Conservation (phyloP, 2,888 invertebrate species). For the Brachylomia viminalis region DNA sequence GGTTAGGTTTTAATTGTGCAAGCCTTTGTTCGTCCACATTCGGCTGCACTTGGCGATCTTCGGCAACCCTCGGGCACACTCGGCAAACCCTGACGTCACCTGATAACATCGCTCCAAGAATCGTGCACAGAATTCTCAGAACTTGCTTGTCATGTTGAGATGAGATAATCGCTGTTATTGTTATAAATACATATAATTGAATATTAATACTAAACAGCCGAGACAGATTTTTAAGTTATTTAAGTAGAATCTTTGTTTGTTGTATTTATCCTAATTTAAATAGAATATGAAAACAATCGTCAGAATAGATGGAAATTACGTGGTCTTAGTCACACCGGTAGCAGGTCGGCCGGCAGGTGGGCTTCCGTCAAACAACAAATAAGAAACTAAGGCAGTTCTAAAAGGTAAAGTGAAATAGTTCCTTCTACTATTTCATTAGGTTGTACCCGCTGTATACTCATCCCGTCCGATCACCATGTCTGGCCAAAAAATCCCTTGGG, state of each 20-base stretch:
- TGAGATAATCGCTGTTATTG: conserved; percentile 48
- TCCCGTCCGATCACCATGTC: too few relatives aligned
- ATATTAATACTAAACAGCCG: conserved; percentile 18
- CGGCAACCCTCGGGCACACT: conserved; percentile 53
- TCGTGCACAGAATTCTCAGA: conserved; percentile 62
- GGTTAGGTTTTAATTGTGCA: conserved; percentile 57
- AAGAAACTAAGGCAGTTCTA: neutral
- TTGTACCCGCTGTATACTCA: neutral
- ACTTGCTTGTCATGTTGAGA: conserved; percentile 41
- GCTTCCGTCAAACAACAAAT: neutral
- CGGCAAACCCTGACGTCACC: conserved; percentile 56
- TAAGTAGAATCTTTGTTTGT: conserved; percentile 1
- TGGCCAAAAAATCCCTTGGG: too few relatives aligned
- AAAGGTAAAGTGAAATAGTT: neutral
- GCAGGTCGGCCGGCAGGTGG: neutral
- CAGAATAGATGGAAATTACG: neutral
- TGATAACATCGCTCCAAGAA: conserved; percentile 56
- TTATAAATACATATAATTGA: conserved; percentile 32
- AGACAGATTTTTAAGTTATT: conserved; percentile 32
- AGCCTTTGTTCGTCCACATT: conserved; percentile 59
- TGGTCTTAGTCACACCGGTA: conserved; percentile 15
- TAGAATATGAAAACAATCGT: conserved; percentile 3
- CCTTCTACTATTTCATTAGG: neutral
- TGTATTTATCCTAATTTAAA: conserved; percentile 9
- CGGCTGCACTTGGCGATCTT: conserved; percentile 43